Evolutionary conservation across 1,140 invertebrate species (phyloP), one percentile per base, ranked within the genome.

Genomic region (Ceratosolen solmsi): DNA sequence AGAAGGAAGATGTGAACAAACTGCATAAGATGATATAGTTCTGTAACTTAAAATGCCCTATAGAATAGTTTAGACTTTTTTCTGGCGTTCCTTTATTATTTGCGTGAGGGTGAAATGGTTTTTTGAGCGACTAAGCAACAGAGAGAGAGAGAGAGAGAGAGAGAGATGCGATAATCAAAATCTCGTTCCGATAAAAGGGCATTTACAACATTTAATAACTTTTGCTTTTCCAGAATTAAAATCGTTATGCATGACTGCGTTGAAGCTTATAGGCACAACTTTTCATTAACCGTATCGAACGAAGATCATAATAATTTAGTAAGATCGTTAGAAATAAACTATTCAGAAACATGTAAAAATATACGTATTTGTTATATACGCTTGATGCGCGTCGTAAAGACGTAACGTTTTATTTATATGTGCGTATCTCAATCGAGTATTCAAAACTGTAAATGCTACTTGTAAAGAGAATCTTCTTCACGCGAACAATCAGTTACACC

Each of bases 361-460:
- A 38, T 38, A 38, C 33, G 15, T 68, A 38, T 38, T n/a, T 68
- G 63, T 65, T 63, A 33, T 11, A 17, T 38, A 17, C 3, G 20
- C 3, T 68, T 38, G 38, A 38, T 38, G 63, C 2, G 33, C 1
- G 33, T 68, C 36, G 63, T 38, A 68, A 68, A 68, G 36, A n/a
- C 7, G 63, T n/a, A 38, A 36, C 7, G 36, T 33, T 68, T 20
- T 68, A 38, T 68, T 68, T 38, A 65, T 65, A 65, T 68, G 63
- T 38, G 8, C 38, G 33, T 68, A 38, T 20, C 33, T 38, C 17
- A n/a, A 68, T 68, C 38, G 63, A 68, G 63, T 68, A 68, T 38
- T 68, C 33, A 68, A 68, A 20, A 68, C 7, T 68, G 36, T 4
- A n/a, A 38, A 38, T 20, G 20, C 63, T 68, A 38, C 17, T 38